Evolutionary conservation across 2,888 invertebrate genomes (phyloP).

Genomic region (Zaprionus obscuricornis): DNA sequence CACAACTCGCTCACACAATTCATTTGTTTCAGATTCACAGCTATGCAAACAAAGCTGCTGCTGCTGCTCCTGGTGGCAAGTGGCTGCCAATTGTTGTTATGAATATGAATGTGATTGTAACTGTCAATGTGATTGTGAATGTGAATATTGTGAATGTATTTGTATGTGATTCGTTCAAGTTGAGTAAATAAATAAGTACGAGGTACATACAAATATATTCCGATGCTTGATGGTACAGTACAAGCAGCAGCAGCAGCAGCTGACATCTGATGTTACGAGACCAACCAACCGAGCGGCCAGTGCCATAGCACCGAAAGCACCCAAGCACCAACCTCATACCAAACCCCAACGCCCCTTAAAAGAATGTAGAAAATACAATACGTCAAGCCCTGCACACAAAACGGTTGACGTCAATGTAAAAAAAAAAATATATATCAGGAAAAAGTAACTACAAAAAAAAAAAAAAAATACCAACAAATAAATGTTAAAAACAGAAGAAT

Average conservation of each 20-base stretch:
- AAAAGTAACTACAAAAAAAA: conserved; percentile 37
- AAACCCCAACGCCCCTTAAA: too few species aligned
- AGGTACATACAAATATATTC: conserved; percentile 11
- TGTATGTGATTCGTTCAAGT: too few species aligned
- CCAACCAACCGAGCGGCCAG: too few species aligned
- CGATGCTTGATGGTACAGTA: conserved; percentile 2
- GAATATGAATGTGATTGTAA: too few species aligned
- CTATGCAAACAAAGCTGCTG: conserved; percentile 69
- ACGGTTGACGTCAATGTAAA: conserved; percentile 63
- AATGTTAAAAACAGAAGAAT: too few species aligned
- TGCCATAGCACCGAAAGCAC: too few species aligned
- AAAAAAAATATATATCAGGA: conserved; percentile 32
- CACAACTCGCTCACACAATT: too few species aligned
- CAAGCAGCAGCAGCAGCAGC: background rate
- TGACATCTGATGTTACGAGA: conserved; percentile 3
- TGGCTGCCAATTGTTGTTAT: conserved; percentile 56
- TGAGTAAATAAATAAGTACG: conserved; percentile 44
- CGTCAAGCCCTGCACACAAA: conserved; percentile 28
- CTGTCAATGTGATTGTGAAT: too few species aligned
- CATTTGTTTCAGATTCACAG: conserved; percentile 50
- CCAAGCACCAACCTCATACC: too few species aligned
- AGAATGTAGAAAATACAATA: too few species aligned
- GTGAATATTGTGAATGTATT: too few species aligned
- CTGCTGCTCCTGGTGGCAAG: too few species aligned
- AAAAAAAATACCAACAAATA: conserved; percentile 16